Percentiles rank a stretch among this genome's conserved stretches.
phyloP scores from a whole-genome alignment of 2,113 vertebrate species.

The Gorsachius goisagi region DNA sequence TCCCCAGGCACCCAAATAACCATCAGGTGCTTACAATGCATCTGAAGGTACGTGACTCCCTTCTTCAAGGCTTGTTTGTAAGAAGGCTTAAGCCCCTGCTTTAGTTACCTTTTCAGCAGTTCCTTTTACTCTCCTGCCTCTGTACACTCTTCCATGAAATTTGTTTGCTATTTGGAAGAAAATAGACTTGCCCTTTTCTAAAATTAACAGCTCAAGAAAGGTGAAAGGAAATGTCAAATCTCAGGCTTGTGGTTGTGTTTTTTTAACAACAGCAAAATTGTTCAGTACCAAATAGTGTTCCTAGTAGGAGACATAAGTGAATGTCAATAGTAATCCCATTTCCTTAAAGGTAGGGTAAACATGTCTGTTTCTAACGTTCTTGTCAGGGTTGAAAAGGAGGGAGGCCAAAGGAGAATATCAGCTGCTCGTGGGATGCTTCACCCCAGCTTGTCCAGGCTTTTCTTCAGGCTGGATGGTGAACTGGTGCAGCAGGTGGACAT shows the following conservation, averaged over 20 bases:
- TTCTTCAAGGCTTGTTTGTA: background rate
- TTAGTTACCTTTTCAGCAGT: background rate
- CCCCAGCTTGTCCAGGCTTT: background rate
- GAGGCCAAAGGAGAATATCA: background rate
- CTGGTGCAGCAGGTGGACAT: background rate
- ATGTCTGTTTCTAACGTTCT: background rate
- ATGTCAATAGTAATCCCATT: background rate
- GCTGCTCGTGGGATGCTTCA: background rate
- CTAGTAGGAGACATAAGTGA: background rate
- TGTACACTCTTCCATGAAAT: background rate
- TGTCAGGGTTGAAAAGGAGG: background rate
- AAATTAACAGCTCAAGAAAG: background rate
- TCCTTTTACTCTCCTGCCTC: background rate
- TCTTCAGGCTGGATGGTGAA: background rate
- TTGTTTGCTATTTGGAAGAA: background rate
- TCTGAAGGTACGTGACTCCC: accelerated
- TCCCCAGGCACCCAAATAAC: background rate
- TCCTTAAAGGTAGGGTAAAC: background rate
- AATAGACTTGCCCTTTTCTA: background rate
- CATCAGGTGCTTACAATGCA: background rate
- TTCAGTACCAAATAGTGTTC: background rate
- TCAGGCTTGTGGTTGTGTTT: background rate
- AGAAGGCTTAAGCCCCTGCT: background rate
- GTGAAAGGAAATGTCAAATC: background rate
- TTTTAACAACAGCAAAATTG: background rate